Percentiles rank a stretch among this genome's conserved stretches.
These are phyloP conservation scores for Nemapogon koenigi DNA, from an alignment of 2,888 invertebrate genomes.

Conservation along the genomic window DNA sequence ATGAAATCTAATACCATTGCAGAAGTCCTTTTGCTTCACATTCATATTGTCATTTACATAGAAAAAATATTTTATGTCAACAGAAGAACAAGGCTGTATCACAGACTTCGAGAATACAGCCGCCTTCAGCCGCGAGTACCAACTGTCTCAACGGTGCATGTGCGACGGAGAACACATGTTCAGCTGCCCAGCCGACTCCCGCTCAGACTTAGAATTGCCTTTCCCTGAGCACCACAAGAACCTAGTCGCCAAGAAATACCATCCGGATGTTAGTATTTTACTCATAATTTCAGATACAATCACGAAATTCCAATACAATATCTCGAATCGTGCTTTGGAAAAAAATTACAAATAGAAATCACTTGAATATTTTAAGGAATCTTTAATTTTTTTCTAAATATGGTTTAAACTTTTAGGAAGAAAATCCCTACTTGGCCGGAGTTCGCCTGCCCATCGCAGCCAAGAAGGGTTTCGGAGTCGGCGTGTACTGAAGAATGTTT, in stretches of 20 bases:
- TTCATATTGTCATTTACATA: not conserved
- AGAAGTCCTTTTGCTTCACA: not conserved
- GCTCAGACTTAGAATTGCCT: conserved; percentile 67
- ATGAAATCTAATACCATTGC: too few relatives aligned
- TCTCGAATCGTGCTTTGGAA: too few relatives aligned
- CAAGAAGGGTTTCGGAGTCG: conserved; percentile 85
- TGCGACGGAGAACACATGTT: conserved; percentile 99
- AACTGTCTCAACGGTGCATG: conserved; percentile 92
- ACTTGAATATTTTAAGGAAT: too few relatives aligned
- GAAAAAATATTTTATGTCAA: conserved; percentile 9
- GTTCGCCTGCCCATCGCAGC: conserved; percentile 91
- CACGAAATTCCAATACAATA: too few relatives aligned
- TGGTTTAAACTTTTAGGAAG: conserved; percentile 68
- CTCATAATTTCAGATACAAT: too few relatives aligned
- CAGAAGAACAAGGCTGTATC: conserved; percentile 88
- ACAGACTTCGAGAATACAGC: conserved; percentile 94
- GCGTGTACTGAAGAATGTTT: not conserved
- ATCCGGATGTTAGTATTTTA: too few relatives aligned
- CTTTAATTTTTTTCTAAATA: too few relatives aligned
- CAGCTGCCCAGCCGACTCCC: conserved; percentile 75
- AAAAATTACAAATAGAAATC: too few relatives aligned
- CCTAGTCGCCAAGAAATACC: conserved; percentile 79
- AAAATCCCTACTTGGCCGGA: conserved; percentile 85
- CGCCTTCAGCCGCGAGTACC: conserved; percentile 92
- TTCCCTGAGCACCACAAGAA: conserved; percentile 72